Conservation (phyloP, 2,888 invertebrate genomes). For the Lutraria lutraria region DNA sequence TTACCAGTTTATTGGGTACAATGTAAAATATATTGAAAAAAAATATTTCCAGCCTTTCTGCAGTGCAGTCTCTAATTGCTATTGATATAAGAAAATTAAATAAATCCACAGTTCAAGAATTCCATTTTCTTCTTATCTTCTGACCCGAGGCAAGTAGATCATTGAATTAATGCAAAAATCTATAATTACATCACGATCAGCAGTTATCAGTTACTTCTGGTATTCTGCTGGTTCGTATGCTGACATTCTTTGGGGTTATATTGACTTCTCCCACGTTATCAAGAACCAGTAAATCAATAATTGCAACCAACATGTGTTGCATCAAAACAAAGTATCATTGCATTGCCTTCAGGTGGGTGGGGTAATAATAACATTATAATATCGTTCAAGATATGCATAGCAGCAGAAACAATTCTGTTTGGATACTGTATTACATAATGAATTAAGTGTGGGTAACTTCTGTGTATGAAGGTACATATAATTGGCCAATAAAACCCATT, state of each 20-base stretch:
- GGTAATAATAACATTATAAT: not conserved
- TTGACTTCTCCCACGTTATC: constrained; percentile 8
- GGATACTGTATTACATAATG: too few species aligned
- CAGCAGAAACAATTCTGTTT: too few species aligned
- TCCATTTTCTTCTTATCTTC: not conserved
- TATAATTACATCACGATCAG: not conserved
- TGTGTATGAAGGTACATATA: too few species aligned
- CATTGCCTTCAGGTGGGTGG: not conserved
- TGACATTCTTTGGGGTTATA: not conserved
- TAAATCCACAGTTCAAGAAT: not conserved
- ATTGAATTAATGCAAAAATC: not conserved
- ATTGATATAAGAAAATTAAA: not conserved
- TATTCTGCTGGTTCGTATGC: not conserved
- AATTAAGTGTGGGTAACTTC: too few species aligned
- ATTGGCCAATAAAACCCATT: too few species aligned
- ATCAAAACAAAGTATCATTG: not conserved
- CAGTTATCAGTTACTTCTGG: not conserved
- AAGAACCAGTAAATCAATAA: not conserved
- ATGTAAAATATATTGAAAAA: too few species aligned
- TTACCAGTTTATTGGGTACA: too few species aligned
- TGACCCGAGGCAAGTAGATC: not conserved
- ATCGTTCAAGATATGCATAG: too few species aligned
- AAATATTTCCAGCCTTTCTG: too few species aligned
- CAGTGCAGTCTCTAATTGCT: not conserved
- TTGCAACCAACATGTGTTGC: constrained; percentile 16